These are phyloP conservation scores for human DNA, from an alignment of 2,113 vertebrate species.

Conservation along the genomic window DNA sequence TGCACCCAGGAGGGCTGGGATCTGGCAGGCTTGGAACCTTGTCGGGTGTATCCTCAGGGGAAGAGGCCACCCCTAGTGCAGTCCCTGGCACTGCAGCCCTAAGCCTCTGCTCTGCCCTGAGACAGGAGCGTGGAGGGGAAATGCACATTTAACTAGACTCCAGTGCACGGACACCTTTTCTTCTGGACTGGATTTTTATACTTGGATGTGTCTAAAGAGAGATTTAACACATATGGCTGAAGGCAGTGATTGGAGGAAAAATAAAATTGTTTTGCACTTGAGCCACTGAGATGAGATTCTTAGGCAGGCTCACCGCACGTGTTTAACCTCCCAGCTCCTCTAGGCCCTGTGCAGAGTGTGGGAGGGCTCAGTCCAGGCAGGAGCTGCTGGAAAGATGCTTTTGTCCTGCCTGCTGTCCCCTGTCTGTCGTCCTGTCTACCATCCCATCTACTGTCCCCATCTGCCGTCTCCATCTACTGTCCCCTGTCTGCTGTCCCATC, in stretches of 20 bases:
- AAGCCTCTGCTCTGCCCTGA: background rate
- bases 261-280: background rate
- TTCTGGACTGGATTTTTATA: background rate
- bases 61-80: background rate
- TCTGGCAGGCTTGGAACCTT: background rate
- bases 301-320: accelerated
- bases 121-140: accelerated
- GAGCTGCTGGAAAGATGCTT: background rate
- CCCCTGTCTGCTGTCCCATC: background rate
- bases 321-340: background rate
- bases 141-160: background rate
- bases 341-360: accelerated
- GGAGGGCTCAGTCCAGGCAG: background rate
- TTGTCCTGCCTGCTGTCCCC: background rate
- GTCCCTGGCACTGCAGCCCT: background rate
- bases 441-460: background rate
- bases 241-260: background rate
- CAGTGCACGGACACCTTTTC: background rate
- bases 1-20: background rate
- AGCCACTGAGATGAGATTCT: background rate
- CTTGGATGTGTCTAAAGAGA: background rate
- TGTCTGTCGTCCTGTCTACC: accelerated
- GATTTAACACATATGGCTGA: background rate
- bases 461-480: background rate
- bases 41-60: background rate